Percentiles rank a stretch among this genome's conserved stretches.
Conservation (phyloP, 2,888 invertebrate genomes). For the Macaria liturata region DNA sequence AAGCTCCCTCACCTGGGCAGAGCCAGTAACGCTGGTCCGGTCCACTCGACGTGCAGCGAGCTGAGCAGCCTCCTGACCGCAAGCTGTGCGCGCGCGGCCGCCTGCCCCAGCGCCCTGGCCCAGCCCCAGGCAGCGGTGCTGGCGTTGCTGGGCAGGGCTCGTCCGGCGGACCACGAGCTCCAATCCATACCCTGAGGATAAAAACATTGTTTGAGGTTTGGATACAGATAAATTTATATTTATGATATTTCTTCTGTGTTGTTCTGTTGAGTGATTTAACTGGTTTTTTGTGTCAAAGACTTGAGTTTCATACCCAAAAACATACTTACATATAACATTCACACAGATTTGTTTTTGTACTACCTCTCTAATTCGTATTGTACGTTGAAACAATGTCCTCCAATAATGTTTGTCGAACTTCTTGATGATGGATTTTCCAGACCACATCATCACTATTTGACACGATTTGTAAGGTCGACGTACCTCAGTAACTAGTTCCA, state of each 20-base stretch:
- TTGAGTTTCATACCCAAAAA: too few relatives aligned
- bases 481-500: conserved; percentile 83
- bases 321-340: too few relatives aligned
- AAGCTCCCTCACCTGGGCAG: conserved; percentile 81
- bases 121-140: conserved; percentile 48
- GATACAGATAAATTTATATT: too few relatives aligned
- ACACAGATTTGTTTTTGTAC: neutral
- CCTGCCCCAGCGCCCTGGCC: conserved; percentile 58
- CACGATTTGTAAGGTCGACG: neutral
- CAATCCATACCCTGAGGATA: conserved; percentile 47
- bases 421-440: neutral
- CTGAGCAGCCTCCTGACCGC: conserved; percentile 86
- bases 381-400: too few relatives aligned
- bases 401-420: neutral
- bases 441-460: too few relatives aligned
- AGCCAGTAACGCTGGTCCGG: conserved; percentile 91
- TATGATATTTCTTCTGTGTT: too few relatives aligned
- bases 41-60: conserved; percentile 90
- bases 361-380: neutral
- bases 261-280: neutral
- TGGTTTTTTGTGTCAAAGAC: too few relatives aligned
- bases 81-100: conserved; percentile 62
- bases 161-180: conserved; percentile 46
- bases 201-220: neutral
- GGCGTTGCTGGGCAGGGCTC: conserved; percentile 42